Evolutionary conservation across 1,140 invertebrate genomes (phyloP).

Genomic region (Oryctes rhinoceros): DNA sequence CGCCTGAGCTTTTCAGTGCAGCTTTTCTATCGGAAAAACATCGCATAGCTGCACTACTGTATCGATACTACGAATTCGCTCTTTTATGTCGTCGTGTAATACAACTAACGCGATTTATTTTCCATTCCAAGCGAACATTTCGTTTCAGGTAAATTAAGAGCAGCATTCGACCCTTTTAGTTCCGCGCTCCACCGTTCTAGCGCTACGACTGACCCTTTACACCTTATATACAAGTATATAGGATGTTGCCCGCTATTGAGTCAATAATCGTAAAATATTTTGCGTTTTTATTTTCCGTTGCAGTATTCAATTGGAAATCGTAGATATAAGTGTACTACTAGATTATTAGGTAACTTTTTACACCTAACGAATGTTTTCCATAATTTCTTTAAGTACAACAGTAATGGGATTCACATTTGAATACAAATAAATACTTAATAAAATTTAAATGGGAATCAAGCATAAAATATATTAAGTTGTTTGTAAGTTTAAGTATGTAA

Average conservation of each 20-base stretch:
- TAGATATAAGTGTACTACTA: no score
- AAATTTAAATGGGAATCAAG: no score
- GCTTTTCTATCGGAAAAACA: not conserved
- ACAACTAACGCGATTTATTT: conserved; percentile 11
- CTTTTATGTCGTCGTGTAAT: not conserved
- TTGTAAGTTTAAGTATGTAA: no score
- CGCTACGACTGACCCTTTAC: conserved; percentile 13
- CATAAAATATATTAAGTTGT: no score
- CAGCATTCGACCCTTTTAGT: conserved; percentile 38
- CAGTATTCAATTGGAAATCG: no score
- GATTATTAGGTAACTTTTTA: no score
- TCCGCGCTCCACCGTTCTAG: conserved; percentile 14
- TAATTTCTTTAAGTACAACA: no score
- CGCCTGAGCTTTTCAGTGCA: not conserved
- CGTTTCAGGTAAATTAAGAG: conserved; percentile 1
- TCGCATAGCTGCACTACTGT: not conserved
- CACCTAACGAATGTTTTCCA: no score
- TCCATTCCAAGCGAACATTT: not conserved
- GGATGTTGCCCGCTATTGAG: not conserved
- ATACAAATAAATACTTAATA: no score
- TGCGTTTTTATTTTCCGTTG: no score
- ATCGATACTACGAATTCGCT: not conserved
- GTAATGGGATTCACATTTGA: no score
- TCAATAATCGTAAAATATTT: not conserved
- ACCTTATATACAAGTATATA: not conserved